Evolutionary conservation across 2,113 vertebrate species (phyloP), one percentile per base, ranked within the genome.

Genomic region (Cephalopholis sonnerati): DNA sequence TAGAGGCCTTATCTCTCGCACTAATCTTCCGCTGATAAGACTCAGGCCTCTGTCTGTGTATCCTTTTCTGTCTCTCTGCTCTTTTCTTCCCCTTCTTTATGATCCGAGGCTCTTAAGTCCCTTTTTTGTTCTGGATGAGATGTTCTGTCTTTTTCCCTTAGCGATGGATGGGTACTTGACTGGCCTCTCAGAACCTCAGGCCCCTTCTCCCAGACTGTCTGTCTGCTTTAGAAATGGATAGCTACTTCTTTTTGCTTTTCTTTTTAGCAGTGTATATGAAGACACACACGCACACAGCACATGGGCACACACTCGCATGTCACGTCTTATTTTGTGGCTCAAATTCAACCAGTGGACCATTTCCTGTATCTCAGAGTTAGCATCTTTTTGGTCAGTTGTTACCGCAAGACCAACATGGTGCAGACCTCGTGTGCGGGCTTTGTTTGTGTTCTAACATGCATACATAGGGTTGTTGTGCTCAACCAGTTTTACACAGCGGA

Each of bases 1-100:
- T 91, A 27, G 78, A 89, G 91, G 90, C 89, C 86, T 93, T 93
- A 94, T 93, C 93, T 92, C 73, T 27, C 18, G 53, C 74, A 61
- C 77, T 83, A 79, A 94, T 94, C 93, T 93, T 78, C 85, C 17
- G 46, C 91, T 92, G 93, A 94, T 94, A 93, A 93, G 91, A 78
- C 79, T 88, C 79, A 46, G 82, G 81, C 86, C 79, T 85, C 74
- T 81, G 69, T 87, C 77, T 87, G 57, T 87, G 68, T 61, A 32
- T 90, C 77, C 88, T 86, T 91, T 89, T 91, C 82, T 83, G 70
- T 89, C 82, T 63, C 73, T 87, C 67, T 78, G 69, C 74, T 77
- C 73, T 77, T 75, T 83, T 90, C 90, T 91, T 89, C 85, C 89
- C 85, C 85, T 90, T 89, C 86, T 74, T 81, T 75, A 59, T 89